Base-by-base conservation (phyloP, 2,797 vertebrate species). In the Echiichthys vipera region DNA sequence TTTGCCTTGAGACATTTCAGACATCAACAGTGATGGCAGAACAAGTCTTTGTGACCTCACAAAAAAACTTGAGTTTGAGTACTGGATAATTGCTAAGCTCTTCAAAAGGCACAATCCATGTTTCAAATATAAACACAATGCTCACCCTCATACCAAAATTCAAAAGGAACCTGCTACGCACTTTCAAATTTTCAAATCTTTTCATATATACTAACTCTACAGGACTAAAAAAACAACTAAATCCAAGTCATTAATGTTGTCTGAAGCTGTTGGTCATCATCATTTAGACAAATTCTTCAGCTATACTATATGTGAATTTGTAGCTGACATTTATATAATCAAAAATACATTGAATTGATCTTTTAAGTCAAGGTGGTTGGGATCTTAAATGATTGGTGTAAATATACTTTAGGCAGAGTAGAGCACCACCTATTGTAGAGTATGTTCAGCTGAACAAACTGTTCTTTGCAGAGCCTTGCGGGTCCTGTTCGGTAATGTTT, bases 91-190 rank as follows among this genome's bases (percentile, higher is more conserved):
- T 57, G 12, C 64, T 36, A 55, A 65, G 61, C 61, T 57, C 61
- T 69, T 75, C 25, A 67, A 71, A 75, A 46, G 17, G 2, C 27
- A 56, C 1, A 61, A 66, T 59, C 40, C 4, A 15, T 27, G 49
- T 58, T 84, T 56, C 66, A 75, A 79, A 78, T 66, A 61, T 73
- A 82, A 79, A 73, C 46, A 58, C 63, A 22, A 49, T 37, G 76
- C 63, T 69, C 76, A 54, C 2, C 11, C 17, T 18, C 18, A 25
- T 32, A 71, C 10, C 0, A 8, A n/a, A 59, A 42, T 53, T 64
- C 17, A 63, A 77, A 57, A 40, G 25, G 4, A 74, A 66, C 51
- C 53, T 64, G 71, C 39, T 45, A 27, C 2, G 2, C 36, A 37
- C 42, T 43, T 25, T 57, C 0, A n/a, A 37, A 47, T n/a, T 37